phyloP scores from a whole-genome alignment of 2,888 invertebrate species.

The Scaptomyza parva region DNA sequence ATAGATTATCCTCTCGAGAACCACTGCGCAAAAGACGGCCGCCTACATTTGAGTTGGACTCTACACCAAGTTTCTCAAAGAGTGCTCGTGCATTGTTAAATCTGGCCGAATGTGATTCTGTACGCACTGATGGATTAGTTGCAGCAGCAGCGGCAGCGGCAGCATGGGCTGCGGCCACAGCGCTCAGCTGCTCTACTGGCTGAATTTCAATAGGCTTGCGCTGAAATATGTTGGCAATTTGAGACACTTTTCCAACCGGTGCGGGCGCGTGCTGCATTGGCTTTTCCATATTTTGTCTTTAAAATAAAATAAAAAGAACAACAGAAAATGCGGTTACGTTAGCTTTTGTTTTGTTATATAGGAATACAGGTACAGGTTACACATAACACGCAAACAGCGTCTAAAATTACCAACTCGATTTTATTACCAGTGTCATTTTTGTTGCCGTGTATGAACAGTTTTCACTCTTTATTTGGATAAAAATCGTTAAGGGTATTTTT shows the following conservation, averaged over 20 bases:
- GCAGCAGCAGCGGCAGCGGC: constrained; percentile 82
- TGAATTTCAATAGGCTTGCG: constrained; percentile 87
- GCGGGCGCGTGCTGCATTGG: constrained; percentile 85
- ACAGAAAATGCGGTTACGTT: background rate
- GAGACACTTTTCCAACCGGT: constrained; percentile 92
- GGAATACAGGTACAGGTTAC: constrained; percentile 7
- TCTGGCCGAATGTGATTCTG: constrained; percentile 95
- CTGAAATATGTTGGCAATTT: constrained; percentile 96
- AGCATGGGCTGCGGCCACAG: constrained; percentile 82
- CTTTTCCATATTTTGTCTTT: constrained; percentile 86
- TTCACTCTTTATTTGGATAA: constrained; percentile 44
- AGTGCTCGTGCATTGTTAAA: constrained; percentile 96
- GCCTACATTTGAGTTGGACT: constrained; percentile 86
- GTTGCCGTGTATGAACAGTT: constrained; percentile 38
- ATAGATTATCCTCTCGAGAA: constrained; percentile 84
- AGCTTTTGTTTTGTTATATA: constrained; percentile 9
- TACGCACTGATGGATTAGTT: constrained; percentile 89
- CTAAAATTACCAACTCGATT: constrained; percentile 36
- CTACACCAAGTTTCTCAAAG: constrained; percentile 94
- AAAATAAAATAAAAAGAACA: constrained; percentile 4
- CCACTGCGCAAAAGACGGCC: constrained; percentile 83
- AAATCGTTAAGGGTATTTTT: too few relatives aligned
- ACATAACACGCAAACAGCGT: constrained; percentile 10
- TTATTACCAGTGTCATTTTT: constrained; percentile 70
- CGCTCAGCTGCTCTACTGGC: constrained; percentile 82